Base-by-base conservation (phyloP, 2,797 vertebrate genomes). In the Argyrosomus regius region DNA sequence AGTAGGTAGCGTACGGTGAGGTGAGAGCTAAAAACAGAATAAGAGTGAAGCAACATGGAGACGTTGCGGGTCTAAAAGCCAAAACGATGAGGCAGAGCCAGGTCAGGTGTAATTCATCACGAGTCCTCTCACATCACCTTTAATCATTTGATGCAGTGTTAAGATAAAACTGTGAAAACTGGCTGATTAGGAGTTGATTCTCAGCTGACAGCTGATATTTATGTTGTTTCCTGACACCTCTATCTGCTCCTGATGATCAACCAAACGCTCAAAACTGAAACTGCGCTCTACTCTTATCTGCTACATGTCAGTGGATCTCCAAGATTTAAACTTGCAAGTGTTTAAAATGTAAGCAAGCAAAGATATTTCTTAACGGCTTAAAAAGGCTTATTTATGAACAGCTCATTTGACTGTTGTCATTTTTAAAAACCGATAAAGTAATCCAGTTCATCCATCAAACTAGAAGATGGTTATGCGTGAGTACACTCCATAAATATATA, bases 361-460 rank as follows among this genome's bases (percentile, higher is more conserved):
- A 49, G 22, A 53, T 64, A 4, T 52, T 62, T 13, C 63, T 52
- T 60, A 54, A 31, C 31, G 5, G 12, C 35, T 62, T 14, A 24
- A 17, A 31, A 66, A 64, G 6, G 3, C 1, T 6, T 24, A 28
- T 65, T 72, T 70, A 20, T 58, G 24, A 48, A 65, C 58, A 64
- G 48, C 2, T 59, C 35, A 61, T 68, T 71, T 45, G 43, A 54
- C 28, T 64, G 18, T 4, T 13, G 41, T 52, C 12, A 31, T 17
- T 41, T 39, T 64, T 24, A 66, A 59, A 52, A 24, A 39, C 63
- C 52, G 61, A 50, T 49, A 65, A 73, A 78, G 53, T 76, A 77
- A 85, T 76, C 83, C 69, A 24, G 65, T 79, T 87, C 83, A 78
- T 82, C 77, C 80, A 73, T 82, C 53, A 80, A 75, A 67, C 12